Base-by-base conservation (phyloP, 2,113 vertebrate genomes). In the Gadus macrocephalus region DNA sequence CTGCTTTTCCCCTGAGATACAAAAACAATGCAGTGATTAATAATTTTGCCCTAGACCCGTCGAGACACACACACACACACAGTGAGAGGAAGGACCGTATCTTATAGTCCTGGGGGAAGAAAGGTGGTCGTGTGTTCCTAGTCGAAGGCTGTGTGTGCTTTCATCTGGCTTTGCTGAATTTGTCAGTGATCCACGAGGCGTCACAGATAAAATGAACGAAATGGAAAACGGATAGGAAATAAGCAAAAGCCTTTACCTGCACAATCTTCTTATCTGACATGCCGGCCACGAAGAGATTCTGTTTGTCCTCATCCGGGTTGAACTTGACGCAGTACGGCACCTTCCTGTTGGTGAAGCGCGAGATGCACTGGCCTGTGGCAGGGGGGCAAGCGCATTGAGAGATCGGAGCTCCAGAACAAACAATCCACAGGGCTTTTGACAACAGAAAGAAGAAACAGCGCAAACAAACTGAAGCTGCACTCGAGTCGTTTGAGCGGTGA, bases 241-340 rank as follows among this genome's bases (percentile, higher is more conserved):
- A 49, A 49, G 42, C 42, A 49, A 49, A 5, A 11, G 42, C 9
- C 71, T 66, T 89, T 88, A 98, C 96, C 91, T 99, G 97, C 9
- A 99, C 96, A 64, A 99, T 98, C 91, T 99, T 99, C 81, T 99
- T 98, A 89, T 98, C 97, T 0, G 96, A 98, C 97, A 99, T 99
- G 20, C 97, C 97, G 53, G 97, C 96, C 75, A 99, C 96, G 78
- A 99, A 95, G 28, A 99, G 94, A 84, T 89, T 95, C 81, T 99
- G 97, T 72, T 99, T 98, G 78, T 99, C 97, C 88, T 98, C 95
- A 12, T 99, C 97, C 11, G 97, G 97, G 87, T 99, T 99, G 88
- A 99, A 99, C 82, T 98, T 99, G 70, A 99, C 96, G 80, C 97
- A 99, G 64, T 98, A 99, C 2, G 97, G 97, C 62, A 99, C 96